Conservation (phyloP, 2,888 invertebrate genomes). For the Gibbula magus region DNA sequence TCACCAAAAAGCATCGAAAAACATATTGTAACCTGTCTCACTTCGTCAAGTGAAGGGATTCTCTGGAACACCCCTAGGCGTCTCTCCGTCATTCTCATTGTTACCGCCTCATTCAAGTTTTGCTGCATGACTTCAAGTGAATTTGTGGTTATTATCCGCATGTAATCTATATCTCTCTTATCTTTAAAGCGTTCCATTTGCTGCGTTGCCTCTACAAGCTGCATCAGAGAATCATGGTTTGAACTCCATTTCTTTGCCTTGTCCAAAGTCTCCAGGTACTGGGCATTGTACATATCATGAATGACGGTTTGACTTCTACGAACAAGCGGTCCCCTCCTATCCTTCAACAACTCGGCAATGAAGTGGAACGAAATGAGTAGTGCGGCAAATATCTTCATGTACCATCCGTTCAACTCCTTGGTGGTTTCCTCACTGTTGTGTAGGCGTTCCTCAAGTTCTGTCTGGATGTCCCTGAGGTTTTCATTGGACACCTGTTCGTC, state of each 20-base stretch:
- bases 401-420: neutral
- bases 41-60: too few species aligned
- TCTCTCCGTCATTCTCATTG: neutral
- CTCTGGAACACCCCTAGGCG: too few species aligned
- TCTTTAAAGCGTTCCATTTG: neutral
- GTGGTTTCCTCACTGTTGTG: neutral
- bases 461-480: neutral
- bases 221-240: neutral
- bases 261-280: neutral
- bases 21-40: too few species aligned
- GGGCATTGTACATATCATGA: neutral
- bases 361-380: neutral
- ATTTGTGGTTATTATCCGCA: neutral
- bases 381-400: neutral
- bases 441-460: neutral
- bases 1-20: too few species aligned
- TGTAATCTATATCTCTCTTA: neutral
- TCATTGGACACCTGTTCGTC: neutral
- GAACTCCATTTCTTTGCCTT: neutral
- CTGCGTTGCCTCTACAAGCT: neutral
- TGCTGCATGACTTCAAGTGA: neutral
- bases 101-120: neutral
- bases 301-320: neutral
- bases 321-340: too few species aligned
- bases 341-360: too few species aligned